These are phyloP conservation scores for Cheilosia variabilis DNA, from an alignment of 2,888 invertebrate genomes.

Conservation along the genomic window DNA sequence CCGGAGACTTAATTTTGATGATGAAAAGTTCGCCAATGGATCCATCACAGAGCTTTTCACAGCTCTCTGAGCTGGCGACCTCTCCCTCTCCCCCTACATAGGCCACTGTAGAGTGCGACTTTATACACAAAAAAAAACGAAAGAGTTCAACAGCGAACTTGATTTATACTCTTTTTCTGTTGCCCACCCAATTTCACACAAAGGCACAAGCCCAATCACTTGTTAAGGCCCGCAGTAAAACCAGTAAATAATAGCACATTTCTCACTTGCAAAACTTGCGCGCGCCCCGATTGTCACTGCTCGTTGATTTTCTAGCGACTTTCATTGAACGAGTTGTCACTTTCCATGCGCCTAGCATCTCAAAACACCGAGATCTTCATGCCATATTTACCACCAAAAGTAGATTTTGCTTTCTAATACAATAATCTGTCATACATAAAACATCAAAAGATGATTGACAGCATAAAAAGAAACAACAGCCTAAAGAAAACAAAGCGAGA, in stretches of 20 bases:
- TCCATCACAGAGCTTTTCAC: too few species aligned
- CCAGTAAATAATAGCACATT: conserved; percentile 14
- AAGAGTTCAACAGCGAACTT: too few species aligned
- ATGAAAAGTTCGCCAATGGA: too few species aligned
- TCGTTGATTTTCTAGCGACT: conserved; percentile 43
- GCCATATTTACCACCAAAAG: conserved; percentile 66
- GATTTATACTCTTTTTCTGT: too few species aligned
- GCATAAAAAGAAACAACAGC: background rate
- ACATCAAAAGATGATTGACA: conserved; percentile 69
- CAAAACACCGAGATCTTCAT: conserved; percentile 63
- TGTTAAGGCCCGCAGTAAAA: background rate
- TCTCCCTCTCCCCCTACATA: too few species aligned
- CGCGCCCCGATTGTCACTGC: conserved; percentile 3
- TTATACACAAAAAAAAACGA: too few species aligned
- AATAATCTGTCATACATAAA: conserved; percentile 73
- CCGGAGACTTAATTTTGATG: too few species aligned
- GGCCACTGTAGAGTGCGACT: too few species aligned
- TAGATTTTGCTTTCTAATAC: conserved; percentile 73
- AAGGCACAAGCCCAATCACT: background rate
- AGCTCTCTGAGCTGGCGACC: too few species aligned
- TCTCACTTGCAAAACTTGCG: conserved; percentile 31
- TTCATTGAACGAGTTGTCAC: conserved; percentile 68
- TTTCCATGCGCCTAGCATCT: conserved; percentile 62
- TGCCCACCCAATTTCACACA: background rate
- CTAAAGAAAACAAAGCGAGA: background rate